A percentile compares a stretch with the other conserved stretches of the same genome.
These are phyloP conservation scores for Axis porcinus DNA, from an alignment of 2,113 vertebrate species.

Conservation along the genomic window DNA sequence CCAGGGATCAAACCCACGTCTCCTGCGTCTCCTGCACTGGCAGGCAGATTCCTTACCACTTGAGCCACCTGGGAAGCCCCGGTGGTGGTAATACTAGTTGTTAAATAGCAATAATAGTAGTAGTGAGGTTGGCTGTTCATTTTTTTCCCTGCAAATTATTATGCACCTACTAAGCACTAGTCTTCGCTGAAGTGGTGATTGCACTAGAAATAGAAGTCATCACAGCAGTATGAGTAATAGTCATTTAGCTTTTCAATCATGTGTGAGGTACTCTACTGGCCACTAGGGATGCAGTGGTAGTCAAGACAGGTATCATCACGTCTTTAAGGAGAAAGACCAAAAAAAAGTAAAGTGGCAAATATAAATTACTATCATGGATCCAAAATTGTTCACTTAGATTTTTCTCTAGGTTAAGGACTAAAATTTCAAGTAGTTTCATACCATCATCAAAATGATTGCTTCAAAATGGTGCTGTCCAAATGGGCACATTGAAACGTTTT, in stretches of 20 bases:
- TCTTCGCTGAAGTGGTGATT: not conserved
- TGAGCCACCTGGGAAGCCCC: not conserved
- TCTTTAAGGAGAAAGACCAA: not conserved
- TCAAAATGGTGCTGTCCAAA: not conserved
- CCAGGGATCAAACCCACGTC: not conserved
- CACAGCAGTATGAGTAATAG: not conserved
- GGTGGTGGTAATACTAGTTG: fast-evolving
- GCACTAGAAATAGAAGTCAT: not conserved
- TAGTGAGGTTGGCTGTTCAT: not conserved
- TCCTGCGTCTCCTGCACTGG: not conserved
- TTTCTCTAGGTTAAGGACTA: not conserved
- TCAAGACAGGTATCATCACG: not conserved
- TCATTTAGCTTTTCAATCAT: not conserved
- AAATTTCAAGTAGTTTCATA: not conserved
- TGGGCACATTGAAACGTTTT: not conserved
- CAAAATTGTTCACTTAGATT: not conserved
- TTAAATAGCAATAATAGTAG: not conserved
- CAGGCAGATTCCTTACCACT: not conserved
- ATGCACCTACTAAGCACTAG: not conserved
- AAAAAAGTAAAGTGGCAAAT: not conserved
- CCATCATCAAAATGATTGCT: not conserved
- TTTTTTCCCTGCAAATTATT: not conserved
- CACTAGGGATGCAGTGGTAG: not conserved
- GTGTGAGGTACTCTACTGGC: not conserved
- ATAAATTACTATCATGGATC: not conserved